Base-by-base conservation (phyloP, 2,888 invertebrate genomes). In the Lampropteryx suffumata region DNA sequence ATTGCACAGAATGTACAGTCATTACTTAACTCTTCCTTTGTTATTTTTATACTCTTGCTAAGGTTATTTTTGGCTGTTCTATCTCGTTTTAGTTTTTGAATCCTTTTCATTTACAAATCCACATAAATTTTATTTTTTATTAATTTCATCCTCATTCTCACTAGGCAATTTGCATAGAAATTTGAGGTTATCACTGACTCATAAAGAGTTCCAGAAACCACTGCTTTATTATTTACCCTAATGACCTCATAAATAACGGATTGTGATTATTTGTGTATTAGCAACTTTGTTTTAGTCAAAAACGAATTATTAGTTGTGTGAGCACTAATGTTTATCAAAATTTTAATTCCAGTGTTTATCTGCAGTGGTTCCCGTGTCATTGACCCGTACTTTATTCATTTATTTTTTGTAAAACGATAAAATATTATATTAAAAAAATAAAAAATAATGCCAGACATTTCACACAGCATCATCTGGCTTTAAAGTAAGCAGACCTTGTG, bases 241-340 rank as follows among this genome's bases (percentile, higher is more conserved):
- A 26, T 68, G 72, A 73, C 69, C 72, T 60, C 67, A 63, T 63
- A n/a, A n/a, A n/a, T n/a, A n/a, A 54, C 50, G 12, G 30, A 41
- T 29, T 33, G 11, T 30, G 11, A 1, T 26, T 27, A 17, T 12
- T 34, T 58, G 61, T 37, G 42, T 41, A 9, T 35, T 24, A 36
- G 34, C 21, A 14, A 29, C 12, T 44, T 17, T 21, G 21, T 21
- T 41, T 3, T 21, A 21, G 21, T 3, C 3, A 21, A 21, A 3
- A 21, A 21, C 21, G 5, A 21, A 3, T 21, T 21, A 3, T 2
- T 21, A 21, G 21, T 21, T 5, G 21, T 21, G 2, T 21, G 5
- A 21, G 2, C 21, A 5, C 2, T 21, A n/a, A n/a, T n/a, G n/a
- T n/a, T n/a, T n/a, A n/a, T n/a, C n/a, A n/a, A n/a, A n/a, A n/a